Base-by-base conservation (phyloP, 53 echinoderm and acorn worm genomes). In the Actinopyga echinites region DNA sequence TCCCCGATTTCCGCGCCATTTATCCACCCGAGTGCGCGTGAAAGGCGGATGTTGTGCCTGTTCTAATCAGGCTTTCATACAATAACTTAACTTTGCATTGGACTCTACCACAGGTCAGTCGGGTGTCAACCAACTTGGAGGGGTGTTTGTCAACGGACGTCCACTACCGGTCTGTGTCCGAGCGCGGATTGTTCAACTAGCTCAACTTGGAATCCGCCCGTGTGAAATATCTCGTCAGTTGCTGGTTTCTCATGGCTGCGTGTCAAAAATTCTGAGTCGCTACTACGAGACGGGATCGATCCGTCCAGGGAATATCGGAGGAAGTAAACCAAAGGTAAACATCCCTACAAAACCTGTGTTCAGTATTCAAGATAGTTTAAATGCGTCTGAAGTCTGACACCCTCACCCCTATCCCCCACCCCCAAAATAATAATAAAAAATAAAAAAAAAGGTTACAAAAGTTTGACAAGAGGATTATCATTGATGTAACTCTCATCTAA, bases 231-330 rank as follows among this genome's bases (percentile, higher is more conserved):
- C 95, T 8, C 83, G 96, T 21, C 93, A 91, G 60, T 84, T 96
- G 20, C 89, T 95, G 30, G 95, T 95, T 52, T 95, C 95, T 34
- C 95, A 95, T 60, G 95, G 95, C 35, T 95, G 95, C 83, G 95
- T 95, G 25, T 93, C 93, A 57, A 96, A 96, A 77, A 93, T 96
- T 10, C 84, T 96, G 29, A 95, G 93, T 9, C 89, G 96, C 31
- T 96, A 93, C 87, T 96, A 93, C 90, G 96, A 96, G 90, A 96
- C 96, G 7, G 97, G 97, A 1, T 96, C 97, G 55, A 96, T 96
- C 80, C 80, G 92, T 32, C 97, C 97, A 31, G 97, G 97, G 10
- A 96, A 93, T 82, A 96, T 96, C 66, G 97, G 97, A 32, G 97
- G 97, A 59, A 96, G 97, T 78, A 96, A 96, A 66, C 93, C 97